Percentiles rank a stretch among this genome's conserved stretches.
These are phyloP conservation scores for Tachypleus tridentatus DNA, from an alignment of 1,140 invertebrate species.

Conservation along the genomic window DNA sequence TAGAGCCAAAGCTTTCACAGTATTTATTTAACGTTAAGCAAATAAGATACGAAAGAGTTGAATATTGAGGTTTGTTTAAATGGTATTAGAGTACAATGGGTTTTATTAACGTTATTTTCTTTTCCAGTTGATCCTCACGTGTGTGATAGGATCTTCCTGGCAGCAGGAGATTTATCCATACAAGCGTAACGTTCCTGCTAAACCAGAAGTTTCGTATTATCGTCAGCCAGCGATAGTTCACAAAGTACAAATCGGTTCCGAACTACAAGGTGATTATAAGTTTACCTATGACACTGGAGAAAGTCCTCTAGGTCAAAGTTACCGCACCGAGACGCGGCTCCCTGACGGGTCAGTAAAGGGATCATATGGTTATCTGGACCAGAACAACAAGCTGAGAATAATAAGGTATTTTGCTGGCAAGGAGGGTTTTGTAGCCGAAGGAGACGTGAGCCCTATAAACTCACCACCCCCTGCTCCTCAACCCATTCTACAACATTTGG, in stretches of 20 bases:
- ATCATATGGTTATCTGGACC: slow-evolving; percentile 45
- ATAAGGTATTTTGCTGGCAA: slow-evolving; percentile 52
- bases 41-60: no score
- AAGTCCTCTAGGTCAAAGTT: slow-evolving; percentile 24
- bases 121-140: no score
- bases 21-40: no score
- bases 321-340: slow-evolving; percentile 25
- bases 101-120: no score
- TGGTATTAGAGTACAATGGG: no score
- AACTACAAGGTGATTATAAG: slow-evolving; percentile 24
- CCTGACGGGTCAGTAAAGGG: slow-evolving; percentile 39
- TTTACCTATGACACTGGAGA: slow-evolving; percentile 29
- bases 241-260: slow-evolving; percentile 21
- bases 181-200: no score
- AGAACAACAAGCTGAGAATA: slow-evolving; percentile 42
- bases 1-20: no score
- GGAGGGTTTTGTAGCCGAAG: slow-evolving; percentile 46
- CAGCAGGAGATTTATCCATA: no score
- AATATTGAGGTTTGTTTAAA: no score
- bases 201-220: not conserved
- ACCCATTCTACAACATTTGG: slow-evolving; percentile 2
- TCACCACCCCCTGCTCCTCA: slow-evolving; percentile 13
- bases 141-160: no score
- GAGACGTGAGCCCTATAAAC: slow-evolving; percentile 25
- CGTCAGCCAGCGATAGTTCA: slow-evolving; percentile 22